phyloP scores from a whole-genome alignment of 1,140 invertebrate genomes.

The Matsumurasca onukii region DNA sequence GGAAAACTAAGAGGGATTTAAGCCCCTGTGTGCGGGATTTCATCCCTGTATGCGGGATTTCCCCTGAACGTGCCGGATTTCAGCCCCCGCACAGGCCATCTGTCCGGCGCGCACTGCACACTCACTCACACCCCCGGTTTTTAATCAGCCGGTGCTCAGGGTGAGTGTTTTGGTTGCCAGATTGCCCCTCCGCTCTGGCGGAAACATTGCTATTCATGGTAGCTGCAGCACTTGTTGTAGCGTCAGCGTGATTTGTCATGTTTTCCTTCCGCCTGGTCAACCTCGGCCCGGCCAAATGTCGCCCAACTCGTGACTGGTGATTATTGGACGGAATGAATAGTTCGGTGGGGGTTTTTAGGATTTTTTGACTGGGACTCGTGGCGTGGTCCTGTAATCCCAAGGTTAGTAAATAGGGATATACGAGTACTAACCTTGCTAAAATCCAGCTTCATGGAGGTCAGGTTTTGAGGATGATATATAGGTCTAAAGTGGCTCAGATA shows the following conservation, averaged over 20 bases:
- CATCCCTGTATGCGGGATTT: too few species aligned
- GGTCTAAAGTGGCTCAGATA: too few species aligned
- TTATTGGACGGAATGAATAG: neutral
- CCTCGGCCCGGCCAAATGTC: neutral
- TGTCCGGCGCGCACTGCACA: neutral
- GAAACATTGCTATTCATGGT: conserved; percentile 20
- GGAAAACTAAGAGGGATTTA: too few species aligned
- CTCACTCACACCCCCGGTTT: conserved; percentile 12
- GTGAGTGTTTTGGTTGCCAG: conserved; percentile 11
- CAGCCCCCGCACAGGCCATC: neutral
- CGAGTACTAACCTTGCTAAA: too few species aligned
- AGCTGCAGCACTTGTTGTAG: neutral
- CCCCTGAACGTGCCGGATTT: too few species aligned
- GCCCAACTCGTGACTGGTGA: neutral
- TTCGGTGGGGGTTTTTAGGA: neutral
- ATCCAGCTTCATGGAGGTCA: too few species aligned
- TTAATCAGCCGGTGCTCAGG: conserved; percentile 1
- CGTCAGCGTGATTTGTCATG: neutral
- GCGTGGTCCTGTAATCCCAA: too few species aligned
- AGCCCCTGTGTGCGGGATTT: too few species aligned
- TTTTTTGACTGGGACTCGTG: neutral
- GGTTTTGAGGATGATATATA: too few species aligned
- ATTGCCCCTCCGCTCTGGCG: neutral
- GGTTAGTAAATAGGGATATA: too few species aligned
- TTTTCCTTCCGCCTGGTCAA: neutral